These are phyloP conservation scores for Pristionchus japonicus DNA, from an alignment of 2,888 invertebrate species.

Conservation along the genomic window DNA sequence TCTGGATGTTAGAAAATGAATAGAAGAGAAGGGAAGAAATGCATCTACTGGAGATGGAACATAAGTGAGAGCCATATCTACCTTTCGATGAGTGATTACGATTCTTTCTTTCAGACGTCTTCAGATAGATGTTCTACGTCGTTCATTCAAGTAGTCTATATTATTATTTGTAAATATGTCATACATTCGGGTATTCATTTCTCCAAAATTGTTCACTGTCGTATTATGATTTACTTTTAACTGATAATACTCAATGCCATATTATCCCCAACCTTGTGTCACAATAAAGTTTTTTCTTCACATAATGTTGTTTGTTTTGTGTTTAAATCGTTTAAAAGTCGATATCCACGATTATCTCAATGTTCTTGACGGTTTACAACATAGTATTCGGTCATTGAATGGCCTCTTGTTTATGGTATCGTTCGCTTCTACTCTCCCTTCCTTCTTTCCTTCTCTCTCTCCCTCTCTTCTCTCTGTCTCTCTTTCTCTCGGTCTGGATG, in stretches of 20 bases:
- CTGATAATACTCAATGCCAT: background rate
- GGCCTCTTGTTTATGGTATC: background rate
- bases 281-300: background rate
- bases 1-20: constrained; percentile 21
- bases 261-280: background rate
- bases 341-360: background rate
- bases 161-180: background rate
- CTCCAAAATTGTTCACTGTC: background rate
- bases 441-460: background rate
- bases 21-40: constrained; percentile 20
- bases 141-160: background rate
- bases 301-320: background rate
- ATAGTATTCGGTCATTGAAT: background rate
- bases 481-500: background rate
- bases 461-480: background rate
- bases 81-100: background rate
- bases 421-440: background rate
- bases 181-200: background rate
- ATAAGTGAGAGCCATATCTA: constrained; percentile 39
- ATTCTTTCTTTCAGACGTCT: background rate
- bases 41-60: background rate
- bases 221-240: background rate
- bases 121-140: background rate
- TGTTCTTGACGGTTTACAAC: background rate
- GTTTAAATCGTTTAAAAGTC: background rate